Percentiles rank a stretch among this genome's conserved stretches.
These are phyloP conservation scores for Crotalus helleri DNA, from an alignment of 2,113 vertebrate genomes.

Conservation along the genomic window DNA sequence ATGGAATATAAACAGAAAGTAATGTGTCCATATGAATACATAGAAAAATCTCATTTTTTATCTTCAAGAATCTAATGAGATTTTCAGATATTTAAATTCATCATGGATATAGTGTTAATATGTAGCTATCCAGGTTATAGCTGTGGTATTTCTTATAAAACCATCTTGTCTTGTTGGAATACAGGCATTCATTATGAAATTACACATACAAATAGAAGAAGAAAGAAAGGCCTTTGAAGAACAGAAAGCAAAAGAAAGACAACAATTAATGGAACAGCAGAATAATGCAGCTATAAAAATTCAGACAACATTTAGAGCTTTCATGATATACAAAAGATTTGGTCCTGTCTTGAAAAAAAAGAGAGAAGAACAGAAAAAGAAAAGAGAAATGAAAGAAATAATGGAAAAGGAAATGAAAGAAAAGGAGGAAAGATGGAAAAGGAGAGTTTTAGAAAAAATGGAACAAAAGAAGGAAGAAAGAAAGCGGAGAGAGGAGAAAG, in stretches of 20 bases:
- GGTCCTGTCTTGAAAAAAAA: conserved; percentile 61
- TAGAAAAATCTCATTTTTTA: neutral
- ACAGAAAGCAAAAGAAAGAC: conserved; percentile 67
- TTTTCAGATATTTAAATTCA: neutral
- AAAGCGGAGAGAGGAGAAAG: conserved; percentile 47
- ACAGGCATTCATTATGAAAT: conserved; percentile 75
- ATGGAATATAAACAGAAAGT: neutral
- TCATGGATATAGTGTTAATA: neutral
- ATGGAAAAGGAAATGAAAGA: conserved; percentile 58
- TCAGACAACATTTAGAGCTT: conserved; percentile 73
- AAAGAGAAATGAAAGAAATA: conserved; percentile 51
- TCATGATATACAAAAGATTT: conserved; percentile 62
- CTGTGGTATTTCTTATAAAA: conserved; percentile 22
- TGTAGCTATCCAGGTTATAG: neutral
- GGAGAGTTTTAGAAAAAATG: conserved; percentile 51
- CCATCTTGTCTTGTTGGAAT: conserved; percentile 32
- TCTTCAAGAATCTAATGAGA: neutral
- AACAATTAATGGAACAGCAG: conserved; percentile 44
- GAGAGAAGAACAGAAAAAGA: conserved; percentile 62
- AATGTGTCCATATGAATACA: neutral
- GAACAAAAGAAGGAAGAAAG: conserved; percentile 50
- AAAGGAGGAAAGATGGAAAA: conserved; percentile 61
- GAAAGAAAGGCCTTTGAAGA: conserved; percentile 74
- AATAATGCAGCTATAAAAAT: conserved; percentile 74
- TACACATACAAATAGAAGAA: conserved; percentile 76